Percentiles rank a stretch among this genome's conserved stretches.
Evolutionary conservation across 1,140 invertebrate species (phyloP).

Genomic region (Penaeus indicus): DNA sequence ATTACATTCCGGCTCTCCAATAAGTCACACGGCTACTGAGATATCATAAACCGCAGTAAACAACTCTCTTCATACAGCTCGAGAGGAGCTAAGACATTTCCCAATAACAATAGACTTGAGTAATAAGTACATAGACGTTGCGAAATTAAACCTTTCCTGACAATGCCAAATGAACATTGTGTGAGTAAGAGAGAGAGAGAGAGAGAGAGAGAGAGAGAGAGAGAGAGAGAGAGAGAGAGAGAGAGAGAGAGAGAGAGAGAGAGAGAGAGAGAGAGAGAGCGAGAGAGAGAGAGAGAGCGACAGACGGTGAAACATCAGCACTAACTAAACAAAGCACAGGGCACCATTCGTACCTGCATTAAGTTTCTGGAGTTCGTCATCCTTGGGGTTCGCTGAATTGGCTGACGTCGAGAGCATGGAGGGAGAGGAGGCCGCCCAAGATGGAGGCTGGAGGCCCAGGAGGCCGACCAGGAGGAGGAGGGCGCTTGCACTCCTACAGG

Average conservation of each 20-base stretch:
- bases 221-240: not conserved
- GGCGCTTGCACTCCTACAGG: not conserved
- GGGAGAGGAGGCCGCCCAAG: constrained; percentile 27
- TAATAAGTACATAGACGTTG: too few species aligned
- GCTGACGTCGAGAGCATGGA: not conserved
- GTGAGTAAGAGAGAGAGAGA: too few species aligned
- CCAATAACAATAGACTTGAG: too few species aligned
- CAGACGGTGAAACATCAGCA: not conserved
- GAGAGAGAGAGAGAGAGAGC: constrained; percentile 16
- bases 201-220: too few species aligned
- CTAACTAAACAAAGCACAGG: too few species aligned
- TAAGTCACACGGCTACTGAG: too few species aligned
- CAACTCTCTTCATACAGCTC: too few species aligned
- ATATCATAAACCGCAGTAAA: too few species aligned
- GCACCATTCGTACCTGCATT: constrained; percentile 41
- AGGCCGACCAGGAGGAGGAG: constrained; percentile 1
- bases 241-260: constrained; percentile 2
- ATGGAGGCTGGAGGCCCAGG: constrained; percentile 23
- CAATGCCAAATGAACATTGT: too few species aligned
- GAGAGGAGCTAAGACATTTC: too few species aligned
- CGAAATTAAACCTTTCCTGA: too few species aligned
- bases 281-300: constrained; percentile 45
- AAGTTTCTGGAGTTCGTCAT: constrained; percentile 58
- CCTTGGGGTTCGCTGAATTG: constrained; percentile 36
- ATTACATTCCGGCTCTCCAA: too few species aligned